Percentiles rank a stretch among this genome's conserved stretches.
These are phyloP conservation scores for Nannospalax galili DNA, from an alignment of 2,113 vertebrate genomes.

Conservation along the genomic window DNA sequence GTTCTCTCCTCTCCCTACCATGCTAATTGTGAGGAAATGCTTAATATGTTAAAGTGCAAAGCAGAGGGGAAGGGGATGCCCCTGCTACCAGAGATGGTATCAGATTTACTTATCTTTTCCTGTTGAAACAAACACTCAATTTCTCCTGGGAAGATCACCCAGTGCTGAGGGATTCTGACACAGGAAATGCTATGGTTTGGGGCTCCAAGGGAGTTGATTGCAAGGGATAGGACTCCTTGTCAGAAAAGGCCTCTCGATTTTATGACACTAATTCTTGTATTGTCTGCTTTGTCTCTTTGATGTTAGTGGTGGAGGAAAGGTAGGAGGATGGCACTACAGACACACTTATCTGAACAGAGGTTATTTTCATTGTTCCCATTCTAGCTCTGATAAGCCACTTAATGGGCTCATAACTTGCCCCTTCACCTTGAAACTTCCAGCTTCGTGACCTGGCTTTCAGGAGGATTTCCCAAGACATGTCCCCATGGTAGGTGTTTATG, in stretches of 20 bases:
- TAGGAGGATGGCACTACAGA: background rate
- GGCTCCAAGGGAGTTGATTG: slow-evolving; percentile 35
- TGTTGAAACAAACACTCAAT: slow-evolving; percentile 53
- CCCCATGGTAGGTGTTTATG: background rate
- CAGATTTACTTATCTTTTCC: slow-evolving; percentile 39
- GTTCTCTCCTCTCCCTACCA: background rate
- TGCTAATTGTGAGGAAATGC: background rate
- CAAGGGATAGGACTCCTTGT: background rate
- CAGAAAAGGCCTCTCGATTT: slow-evolving; percentile 58
- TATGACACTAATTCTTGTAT: slow-evolving; percentile 44
- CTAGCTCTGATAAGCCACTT: slow-evolving; percentile 10
- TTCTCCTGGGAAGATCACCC: slow-evolving; percentile 45
- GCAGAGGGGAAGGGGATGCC: background rate
- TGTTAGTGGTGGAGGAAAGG: background rate
- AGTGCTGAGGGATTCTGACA: slow-evolving; percentile 7
- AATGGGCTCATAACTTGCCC: slow-evolving; percentile 46
- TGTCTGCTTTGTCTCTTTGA: slow-evolving; percentile 62
- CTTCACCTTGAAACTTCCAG: slow-evolving; percentile 44
- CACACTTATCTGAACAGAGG: slow-evolving; percentile 54
- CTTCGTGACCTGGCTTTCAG: slow-evolving; percentile 17
- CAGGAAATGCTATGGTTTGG: slow-evolving; percentile 41
- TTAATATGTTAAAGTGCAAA: background rate
- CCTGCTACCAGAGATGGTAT: background rate
- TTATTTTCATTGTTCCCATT: slow-evolving; percentile 30
- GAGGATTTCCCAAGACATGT: background rate